phyloP scores from a whole-genome alignment of 2,888 invertebrate species.

The Nasonia oneida region DNA sequence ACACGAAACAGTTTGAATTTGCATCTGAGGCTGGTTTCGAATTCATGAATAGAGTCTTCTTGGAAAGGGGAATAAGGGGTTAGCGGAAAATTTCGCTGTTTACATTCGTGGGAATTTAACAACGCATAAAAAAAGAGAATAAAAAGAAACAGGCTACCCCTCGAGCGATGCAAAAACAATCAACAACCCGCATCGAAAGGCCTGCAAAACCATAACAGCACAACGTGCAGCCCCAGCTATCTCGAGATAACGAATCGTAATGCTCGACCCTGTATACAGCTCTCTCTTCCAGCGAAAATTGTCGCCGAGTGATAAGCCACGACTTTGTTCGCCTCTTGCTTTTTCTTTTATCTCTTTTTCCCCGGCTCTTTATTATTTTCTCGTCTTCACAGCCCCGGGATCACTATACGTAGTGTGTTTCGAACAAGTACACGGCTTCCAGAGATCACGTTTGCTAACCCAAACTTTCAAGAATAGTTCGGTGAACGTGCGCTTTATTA shows the following conservation, averaged over 20 bases:
- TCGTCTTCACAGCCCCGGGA: background rate
- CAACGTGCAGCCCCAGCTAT: background rate
- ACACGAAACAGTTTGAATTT: background rate
- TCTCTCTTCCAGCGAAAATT: background rate
- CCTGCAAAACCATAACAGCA: too few relatives aligned
- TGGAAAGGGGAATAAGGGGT: background rate
- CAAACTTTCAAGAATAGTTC: too few relatives aligned
- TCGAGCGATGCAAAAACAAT: background rate
- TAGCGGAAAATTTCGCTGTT: background rate
- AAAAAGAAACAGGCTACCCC: too few relatives aligned
- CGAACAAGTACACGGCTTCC: too few relatives aligned
- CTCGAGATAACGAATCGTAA: background rate
- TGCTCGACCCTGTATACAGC: background rate
- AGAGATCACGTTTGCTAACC: too few relatives aligned
- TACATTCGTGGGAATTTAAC: background rate
- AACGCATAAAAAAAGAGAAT: too few relatives aligned
- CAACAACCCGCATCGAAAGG: background rate
- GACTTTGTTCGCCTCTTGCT: background rate
- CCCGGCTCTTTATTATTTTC: background rate
- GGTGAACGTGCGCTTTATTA: too few relatives aligned
- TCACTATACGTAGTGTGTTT: too few relatives aligned
- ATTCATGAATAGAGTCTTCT: background rate
- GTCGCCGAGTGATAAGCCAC: constrained; percentile 1
- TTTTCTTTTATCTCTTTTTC: background rate
- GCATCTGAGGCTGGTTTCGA: background rate